A percentile compares a stretch with the other conserved stretches of the same genome.
Evolutionary conservation across 2,113 vertebrate genomes (phyloP).

Genomic region (Echinops telfairi): DNA sequence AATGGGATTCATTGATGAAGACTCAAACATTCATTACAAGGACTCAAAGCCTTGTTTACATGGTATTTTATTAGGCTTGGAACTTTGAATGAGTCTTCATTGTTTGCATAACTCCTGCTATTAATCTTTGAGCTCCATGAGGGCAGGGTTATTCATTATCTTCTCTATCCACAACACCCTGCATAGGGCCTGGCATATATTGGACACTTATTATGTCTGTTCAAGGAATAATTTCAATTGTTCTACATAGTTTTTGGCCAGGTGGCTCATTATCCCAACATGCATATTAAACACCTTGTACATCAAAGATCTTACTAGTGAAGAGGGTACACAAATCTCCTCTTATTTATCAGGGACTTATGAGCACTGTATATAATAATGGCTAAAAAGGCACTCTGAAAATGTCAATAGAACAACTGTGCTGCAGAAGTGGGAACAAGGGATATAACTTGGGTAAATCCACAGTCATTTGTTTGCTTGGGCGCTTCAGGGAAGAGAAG

Average conservation of each 20-base stretch:
- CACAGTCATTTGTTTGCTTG: slow-evolving; percentile 64
- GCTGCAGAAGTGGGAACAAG: slow-evolving; percentile 80
- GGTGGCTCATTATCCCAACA: slow-evolving; percentile 68
- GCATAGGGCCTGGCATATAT: slow-evolving; percentile 11
- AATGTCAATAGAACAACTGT: slow-evolving; percentile 80
- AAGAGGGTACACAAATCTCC: slow-evolving; percentile 56
- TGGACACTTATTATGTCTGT: neutral
- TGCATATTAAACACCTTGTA: slow-evolving; percentile 64
- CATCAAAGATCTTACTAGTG: slow-evolving; percentile 70
- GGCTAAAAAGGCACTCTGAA: slow-evolving; percentile 67
- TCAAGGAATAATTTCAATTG: slow-evolving; percentile 42
- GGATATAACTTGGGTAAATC: slow-evolving; percentile 77
- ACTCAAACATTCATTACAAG: neutral
- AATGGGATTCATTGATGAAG: neutral
- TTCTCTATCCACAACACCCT: neutral
- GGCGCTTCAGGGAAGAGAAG: slow-evolving; percentile 27
- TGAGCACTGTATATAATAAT: slow-evolving; percentile 44
- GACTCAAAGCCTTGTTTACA: neutral
- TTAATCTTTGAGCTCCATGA: slow-evolving; percentile 35
- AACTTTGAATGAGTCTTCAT: neutral
- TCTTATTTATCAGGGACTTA: slow-evolving; percentile 72
- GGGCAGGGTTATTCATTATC: neutral
- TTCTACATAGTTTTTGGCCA: slow-evolving; percentile 46
- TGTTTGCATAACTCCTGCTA: slow-evolving; percentile 24
- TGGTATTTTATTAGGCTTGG: neutral